phyloP scores from a whole-genome alignment of 2,113 vertebrate species.

The Chrysemys picta region DNA sequence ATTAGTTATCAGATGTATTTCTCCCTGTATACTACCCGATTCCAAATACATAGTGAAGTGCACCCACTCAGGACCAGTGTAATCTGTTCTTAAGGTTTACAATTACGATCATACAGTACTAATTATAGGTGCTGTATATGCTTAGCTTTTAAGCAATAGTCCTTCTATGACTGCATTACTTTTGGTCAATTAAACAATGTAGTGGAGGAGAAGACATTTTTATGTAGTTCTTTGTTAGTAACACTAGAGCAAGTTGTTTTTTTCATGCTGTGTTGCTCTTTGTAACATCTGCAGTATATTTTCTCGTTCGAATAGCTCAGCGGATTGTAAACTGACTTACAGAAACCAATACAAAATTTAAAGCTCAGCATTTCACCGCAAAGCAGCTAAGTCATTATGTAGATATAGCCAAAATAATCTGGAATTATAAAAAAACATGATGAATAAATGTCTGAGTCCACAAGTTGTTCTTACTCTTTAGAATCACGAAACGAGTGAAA shows the following conservation, averaged over 20 bases:
- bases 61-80: not conserved
- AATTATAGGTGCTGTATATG: conserved; percentile 56
- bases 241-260: conserved; percentile 15
- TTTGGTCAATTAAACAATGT: conserved; percentile 40
- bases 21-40: conserved; percentile 3
- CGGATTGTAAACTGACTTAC: not conserved
- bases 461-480: not conserved
- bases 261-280: not conserved
- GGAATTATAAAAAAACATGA: not conserved
- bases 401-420: not conserved
- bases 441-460: not conserved
- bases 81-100: conserved; percentile 51
- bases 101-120: conserved; percentile 34
- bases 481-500: not conserved
- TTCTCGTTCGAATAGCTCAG: not conserved
- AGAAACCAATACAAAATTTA: not conserved
- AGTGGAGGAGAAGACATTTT: conserved; percentile 11
- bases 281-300: not conserved
- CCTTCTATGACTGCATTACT: not conserved
- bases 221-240: conserved; percentile 5
- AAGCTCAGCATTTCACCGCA: not conserved
- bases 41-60: conserved; percentile 24
- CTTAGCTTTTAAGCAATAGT: conserved; percentile 48
- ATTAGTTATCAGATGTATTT: conserved; percentile 34
- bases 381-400: not conserved